These are phyloP conservation scores for Brachionus plicatilis DNA, from an alignment of 1,140 invertebrate species.

Conservation along the genomic window DNA sequence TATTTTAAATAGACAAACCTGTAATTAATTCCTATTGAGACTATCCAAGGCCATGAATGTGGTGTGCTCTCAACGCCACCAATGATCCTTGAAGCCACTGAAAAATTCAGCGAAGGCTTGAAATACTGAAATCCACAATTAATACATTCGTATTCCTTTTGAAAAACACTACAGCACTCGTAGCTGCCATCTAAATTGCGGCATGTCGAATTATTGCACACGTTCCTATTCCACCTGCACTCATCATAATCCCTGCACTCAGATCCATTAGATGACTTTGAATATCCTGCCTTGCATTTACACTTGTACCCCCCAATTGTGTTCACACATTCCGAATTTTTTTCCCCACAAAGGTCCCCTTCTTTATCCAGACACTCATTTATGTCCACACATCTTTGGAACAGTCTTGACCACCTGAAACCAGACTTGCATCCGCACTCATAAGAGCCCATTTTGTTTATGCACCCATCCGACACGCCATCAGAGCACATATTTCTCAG, in stretches of 20 bases:
- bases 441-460: conserved; percentile 14
- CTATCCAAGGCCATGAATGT: conserved; percentile 20
- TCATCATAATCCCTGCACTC: not conserved
- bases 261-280: not conserved
- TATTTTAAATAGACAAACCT: not conserved
- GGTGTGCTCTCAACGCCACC: not conserved
- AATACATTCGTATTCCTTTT: not conserved
- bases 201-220: not conserved
- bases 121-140: conserved; percentile 21
- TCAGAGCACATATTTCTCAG: not conserved
- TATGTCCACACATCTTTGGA: not conserved
- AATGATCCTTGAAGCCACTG: not conserved
- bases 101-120: not conserved
- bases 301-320: not conserved
- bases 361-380: not conserved
- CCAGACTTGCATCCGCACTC: not conserved
- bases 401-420: not conserved
- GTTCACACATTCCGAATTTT: not conserved
- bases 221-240: not conserved
- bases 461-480: not conserved
- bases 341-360: not conserved
- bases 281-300: not conserved
- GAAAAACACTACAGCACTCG: conserved; percentile 1
- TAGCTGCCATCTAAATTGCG: not conserved
- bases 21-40: conserved; percentile 21